Conservation (phyloP, 1,140 invertebrate genomes). For the Armadillidium nasatum region DNA sequence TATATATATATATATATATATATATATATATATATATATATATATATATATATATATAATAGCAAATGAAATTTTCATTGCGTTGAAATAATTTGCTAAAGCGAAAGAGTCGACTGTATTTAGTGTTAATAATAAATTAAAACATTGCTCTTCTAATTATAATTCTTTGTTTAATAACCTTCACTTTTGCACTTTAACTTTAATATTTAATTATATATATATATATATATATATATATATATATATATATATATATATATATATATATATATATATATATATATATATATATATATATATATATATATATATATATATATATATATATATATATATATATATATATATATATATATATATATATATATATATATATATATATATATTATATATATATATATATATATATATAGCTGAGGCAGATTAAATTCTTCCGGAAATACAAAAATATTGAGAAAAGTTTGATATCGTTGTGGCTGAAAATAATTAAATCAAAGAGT, state of each 20-base stretch:
- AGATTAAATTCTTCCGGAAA: too few relatives aligned
- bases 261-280: background rate
- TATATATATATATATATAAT: background rate
- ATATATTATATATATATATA: background rate
- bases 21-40: background rate
- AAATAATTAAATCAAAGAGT: too few relatives aligned
- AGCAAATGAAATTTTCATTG: too few relatives aligned
- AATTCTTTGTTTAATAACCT: background rate
- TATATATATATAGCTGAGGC: background rate
- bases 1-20: slow-evolving; percentile 11
- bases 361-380: background rate
- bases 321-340: slow-evolving; percentile 6
- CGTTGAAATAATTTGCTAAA: too few relatives aligned
- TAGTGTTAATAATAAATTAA: too few relatives aligned
- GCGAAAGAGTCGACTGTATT: too few relatives aligned
- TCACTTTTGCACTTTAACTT: background rate
- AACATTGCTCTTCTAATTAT: background rate
- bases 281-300: background rate
- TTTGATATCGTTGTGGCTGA: too few relatives aligned
- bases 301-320: slow-evolving; percentile 2
- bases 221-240: background rate
- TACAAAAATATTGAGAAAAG: too few relatives aligned
- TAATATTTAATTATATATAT: slow-evolving; percentile 1
- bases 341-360: slow-evolving; percentile 6
- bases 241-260: background rate